phyloP scores from a whole-genome alignment of 2,888 invertebrate genomes.

The Rotaria socialis region DNA sequence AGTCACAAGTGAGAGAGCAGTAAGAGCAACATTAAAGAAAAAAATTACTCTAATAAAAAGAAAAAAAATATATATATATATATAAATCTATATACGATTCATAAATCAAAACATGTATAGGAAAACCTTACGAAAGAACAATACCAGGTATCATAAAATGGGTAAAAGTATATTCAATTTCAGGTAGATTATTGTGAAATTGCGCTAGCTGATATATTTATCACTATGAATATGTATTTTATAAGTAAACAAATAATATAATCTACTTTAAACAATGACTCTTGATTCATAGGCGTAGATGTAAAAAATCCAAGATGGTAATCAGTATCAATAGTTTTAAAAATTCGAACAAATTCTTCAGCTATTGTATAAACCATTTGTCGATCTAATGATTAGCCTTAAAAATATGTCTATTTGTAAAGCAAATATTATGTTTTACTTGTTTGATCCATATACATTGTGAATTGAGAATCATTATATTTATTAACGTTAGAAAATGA shows the following conservation, averaged over 20 bases:
- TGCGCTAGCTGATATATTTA: slow-evolving; percentile 65
- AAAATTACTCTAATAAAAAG: slow-evolving; percentile 69
- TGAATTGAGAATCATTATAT: background rate
- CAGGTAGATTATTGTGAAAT: slow-evolving; percentile 53
- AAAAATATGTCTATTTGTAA: too few species aligned
- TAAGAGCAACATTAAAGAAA: slow-evolving; percentile 87
- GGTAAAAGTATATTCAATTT: slow-evolving; percentile 69
- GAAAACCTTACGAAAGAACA: slow-evolving; percentile 64
- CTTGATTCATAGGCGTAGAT: background rate
- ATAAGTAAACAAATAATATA: too few species aligned
- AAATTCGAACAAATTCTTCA: slow-evolving; percentile 76
- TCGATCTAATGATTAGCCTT: slow-evolving; percentile 43
- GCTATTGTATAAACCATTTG: slow-evolving; percentile 84
- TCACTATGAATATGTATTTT: too few species aligned
- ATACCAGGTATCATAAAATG: slow-evolving; percentile 94
- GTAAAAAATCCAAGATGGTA: slow-evolving; percentile 57
- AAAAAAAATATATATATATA: too few species aligned
- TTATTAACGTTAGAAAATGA: background rate
- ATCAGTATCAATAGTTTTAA: slow-evolving; percentile 75
- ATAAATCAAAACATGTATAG: too few species aligned
- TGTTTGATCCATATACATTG: background rate
- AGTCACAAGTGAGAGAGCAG: slow-evolving; percentile 69
- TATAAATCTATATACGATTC: too few species aligned
- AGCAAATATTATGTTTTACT: background rate
- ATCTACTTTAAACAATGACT: background rate